These are phyloP conservation scores for Onthophagus sagittarius DNA, from an alignment of 2,888 invertebrate species.

Conservation along the genomic window DNA sequence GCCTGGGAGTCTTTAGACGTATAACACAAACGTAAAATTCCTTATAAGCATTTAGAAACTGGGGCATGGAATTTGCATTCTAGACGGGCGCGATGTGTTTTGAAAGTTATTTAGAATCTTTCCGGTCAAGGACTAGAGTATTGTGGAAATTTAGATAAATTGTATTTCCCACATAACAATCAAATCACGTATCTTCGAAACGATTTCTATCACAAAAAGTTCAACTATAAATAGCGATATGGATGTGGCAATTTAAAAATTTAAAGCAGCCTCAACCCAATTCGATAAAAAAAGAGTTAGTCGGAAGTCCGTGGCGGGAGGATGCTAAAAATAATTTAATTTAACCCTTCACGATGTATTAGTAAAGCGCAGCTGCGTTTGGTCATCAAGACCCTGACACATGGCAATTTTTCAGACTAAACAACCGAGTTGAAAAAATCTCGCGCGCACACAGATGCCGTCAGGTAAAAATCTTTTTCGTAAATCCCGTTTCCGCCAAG, in stretches of 20 bases:
- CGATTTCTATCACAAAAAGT: too few relatives aligned
- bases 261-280: not conserved
- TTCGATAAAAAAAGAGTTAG: not conserved
- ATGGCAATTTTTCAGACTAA: not conserved
- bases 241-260: not conserved
- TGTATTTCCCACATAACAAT: too few relatives aligned
- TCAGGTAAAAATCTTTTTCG: not conserved
- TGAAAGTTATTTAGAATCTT: not conserved
- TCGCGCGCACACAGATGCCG: not conserved
- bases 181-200: too few relatives aligned
- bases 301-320: not conserved
- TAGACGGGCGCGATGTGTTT: not conserved
- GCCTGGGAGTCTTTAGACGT: not conserved
- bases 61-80: not conserved
- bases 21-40: not conserved
- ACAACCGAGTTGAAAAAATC: not conserved
- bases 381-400: not conserved
- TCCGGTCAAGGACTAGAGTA: not conserved
- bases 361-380: not conserved
- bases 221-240: not conserved
- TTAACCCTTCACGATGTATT: not conserved
- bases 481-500: not conserved
- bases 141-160: not conserved
- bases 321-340: not conserved
- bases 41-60: not conserved